These are phyloP conservation scores for Tringa solitaria DNA, from an alignment of 2,113 vertebrate genomes.

Conservation along the genomic window DNA sequence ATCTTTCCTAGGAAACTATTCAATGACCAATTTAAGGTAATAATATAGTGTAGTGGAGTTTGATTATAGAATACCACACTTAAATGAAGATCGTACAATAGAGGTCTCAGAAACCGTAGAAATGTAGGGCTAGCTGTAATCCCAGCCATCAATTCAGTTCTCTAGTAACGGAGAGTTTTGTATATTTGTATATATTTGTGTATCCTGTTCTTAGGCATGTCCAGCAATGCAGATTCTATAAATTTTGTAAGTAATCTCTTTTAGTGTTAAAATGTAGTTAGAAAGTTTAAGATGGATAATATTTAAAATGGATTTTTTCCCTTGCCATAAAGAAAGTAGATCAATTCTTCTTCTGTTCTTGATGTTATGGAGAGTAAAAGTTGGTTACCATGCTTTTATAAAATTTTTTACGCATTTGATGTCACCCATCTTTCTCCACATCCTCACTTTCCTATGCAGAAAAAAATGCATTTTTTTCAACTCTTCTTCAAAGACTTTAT, in stretches of 20 bases:
- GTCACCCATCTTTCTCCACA: not conserved
- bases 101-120: not conserved
- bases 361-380: not conserved
- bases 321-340: not conserved
- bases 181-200: not conserved
- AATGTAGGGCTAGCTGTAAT: not conserved
- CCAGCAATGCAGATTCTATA: not conserved
- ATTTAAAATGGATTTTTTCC: not conserved
- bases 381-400: not conserved
- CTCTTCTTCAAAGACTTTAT: not conserved
- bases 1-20: not conserved
- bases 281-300: not conserved
- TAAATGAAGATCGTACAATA: not conserved
- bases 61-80: not conserved
- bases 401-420: not conserved
- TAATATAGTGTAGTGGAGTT: not conserved
- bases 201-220: not conserved
- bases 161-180: not conserved
- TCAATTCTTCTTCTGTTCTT: not conserved
- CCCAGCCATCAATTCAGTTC: not conserved
- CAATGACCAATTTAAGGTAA: not conserved
- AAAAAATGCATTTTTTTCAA: not conserved
- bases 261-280: not conserved
- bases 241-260: not conserved
- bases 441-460: not conserved